Evolutionary conservation across 2,113 vertebrate species (phyloP).

Genomic region (Pachycephala philippinensis): DNA sequence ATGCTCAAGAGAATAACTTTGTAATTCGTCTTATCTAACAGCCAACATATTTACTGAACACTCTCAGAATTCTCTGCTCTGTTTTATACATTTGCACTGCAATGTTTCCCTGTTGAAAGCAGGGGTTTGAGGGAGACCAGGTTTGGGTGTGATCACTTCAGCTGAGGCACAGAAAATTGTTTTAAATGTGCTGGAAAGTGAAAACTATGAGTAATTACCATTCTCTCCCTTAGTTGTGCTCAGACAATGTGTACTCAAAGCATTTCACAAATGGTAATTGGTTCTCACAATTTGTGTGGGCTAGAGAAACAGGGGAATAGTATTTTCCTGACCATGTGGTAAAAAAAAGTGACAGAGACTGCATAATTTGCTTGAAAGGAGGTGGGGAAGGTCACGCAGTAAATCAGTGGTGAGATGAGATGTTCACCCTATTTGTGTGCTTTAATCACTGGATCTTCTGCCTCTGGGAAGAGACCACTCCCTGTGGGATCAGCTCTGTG

Average conservation of each 20-base stretch:
- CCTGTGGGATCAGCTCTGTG: neutral
- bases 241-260: neutral
- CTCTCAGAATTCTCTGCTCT: neutral
- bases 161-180: neutral
- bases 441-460: neutral
- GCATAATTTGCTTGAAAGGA: neutral
- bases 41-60: neutral
- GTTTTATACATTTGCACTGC: neutral
- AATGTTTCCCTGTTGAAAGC: neutral
- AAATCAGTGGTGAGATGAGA: neutral
- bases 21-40: neutral
- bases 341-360: neutral
- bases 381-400: neutral
- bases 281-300: neutral
- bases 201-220: conserved; percentile 6
- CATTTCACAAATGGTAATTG: neutral
- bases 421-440: neutral
- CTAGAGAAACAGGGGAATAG: neutral
- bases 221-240: neutral
- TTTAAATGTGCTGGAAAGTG: neutral
- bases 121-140: neutral
- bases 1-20: neutral
- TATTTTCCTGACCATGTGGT: neutral
- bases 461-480: neutral
- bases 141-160: neutral